These are phyloP conservation scores for Syrrhaptes paradoxus DNA, from an alignment of 2,113 vertebrate genomes.

Conservation along the genomic window DNA sequence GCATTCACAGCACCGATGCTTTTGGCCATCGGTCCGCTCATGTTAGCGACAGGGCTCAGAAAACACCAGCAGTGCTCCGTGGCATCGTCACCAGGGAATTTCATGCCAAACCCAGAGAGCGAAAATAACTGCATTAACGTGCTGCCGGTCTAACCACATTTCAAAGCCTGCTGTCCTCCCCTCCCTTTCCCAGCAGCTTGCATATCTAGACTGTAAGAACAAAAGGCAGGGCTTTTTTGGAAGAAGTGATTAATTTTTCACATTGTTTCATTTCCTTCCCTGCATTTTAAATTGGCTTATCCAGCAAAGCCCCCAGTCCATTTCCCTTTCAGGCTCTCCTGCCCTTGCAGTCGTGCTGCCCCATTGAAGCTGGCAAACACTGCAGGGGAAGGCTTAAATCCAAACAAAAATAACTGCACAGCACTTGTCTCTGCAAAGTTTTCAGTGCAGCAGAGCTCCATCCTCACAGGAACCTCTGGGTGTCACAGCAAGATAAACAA, in stretches of 20 bases:
- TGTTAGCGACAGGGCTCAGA: neutral
- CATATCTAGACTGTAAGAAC: neutral
- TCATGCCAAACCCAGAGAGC: neutral
- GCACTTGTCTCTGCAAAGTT: neutral
- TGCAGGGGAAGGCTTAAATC: neutral
- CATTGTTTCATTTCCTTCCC: conserved; percentile 1
- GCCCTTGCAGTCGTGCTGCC: neutral
- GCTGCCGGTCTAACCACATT: neutral
- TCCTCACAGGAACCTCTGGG: neutral
- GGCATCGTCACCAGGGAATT: fast-evolving
- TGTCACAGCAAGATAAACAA: neutral
- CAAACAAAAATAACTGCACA: neutral
- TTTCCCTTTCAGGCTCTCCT: neutral
- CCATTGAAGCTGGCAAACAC: neutral
- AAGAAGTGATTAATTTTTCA: neutral
- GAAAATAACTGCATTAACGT: neutral
- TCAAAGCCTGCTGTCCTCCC: neutral
- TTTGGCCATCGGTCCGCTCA: neutral
- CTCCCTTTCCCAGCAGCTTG: neutral
- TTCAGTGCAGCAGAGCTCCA: neutral
- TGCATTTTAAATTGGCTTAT: neutral
- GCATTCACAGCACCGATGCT: neutral
- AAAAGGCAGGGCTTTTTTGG: neutral
- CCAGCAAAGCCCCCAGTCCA: neutral
- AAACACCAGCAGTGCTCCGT: neutral